Conservation (phyloP, 2,888 invertebrate species). For the Cephalotes varians region DNA sequence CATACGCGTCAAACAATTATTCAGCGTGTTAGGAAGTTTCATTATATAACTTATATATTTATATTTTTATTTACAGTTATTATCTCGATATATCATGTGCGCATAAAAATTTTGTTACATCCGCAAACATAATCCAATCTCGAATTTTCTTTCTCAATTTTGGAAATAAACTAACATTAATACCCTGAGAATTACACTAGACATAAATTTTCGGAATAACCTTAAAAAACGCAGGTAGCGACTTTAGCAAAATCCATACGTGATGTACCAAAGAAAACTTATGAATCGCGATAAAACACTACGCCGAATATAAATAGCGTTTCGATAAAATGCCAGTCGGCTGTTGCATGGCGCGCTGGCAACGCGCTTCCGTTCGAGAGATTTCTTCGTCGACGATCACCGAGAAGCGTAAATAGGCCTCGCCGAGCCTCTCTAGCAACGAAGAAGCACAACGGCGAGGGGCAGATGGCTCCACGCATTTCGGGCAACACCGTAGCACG, state of each 20-base stretch:
- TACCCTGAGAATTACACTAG: not conserved
- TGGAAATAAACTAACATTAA: not conserved
- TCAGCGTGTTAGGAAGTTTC: not conserved
- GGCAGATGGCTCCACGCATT: slow-evolving; percentile 71
- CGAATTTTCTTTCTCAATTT: not conserved
- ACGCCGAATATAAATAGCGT: not conserved
- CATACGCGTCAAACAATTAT: not conserved
- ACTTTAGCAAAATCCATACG: not conserved
- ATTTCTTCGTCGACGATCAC: not conserved
- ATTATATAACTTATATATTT: not conserved
- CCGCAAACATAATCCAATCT: not conserved
- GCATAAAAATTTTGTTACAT: not conserved
- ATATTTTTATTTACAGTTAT: not conserved
- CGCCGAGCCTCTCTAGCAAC: slow-evolving; percentile 59
- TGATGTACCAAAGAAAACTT: not conserved
- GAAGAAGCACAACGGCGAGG: slow-evolving; percentile 65
- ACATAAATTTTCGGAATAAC: slow-evolving; percentile 10
- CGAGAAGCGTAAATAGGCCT: slow-evolving; percentile 45
- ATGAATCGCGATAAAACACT: not conserved
- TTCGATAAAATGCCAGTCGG: not conserved
- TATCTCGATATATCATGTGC: not conserved
- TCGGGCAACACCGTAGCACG: slow-evolving; percentile 68
- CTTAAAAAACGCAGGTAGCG: slow-evolving; percentile 24
- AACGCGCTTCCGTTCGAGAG: not conserved
- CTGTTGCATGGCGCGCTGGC: not conserved